These are phyloP conservation scores for Hypsibius dujardini DNA, from an alignment of 1,140 invertebrate genomes.

Conservation along the genomic window DNA sequence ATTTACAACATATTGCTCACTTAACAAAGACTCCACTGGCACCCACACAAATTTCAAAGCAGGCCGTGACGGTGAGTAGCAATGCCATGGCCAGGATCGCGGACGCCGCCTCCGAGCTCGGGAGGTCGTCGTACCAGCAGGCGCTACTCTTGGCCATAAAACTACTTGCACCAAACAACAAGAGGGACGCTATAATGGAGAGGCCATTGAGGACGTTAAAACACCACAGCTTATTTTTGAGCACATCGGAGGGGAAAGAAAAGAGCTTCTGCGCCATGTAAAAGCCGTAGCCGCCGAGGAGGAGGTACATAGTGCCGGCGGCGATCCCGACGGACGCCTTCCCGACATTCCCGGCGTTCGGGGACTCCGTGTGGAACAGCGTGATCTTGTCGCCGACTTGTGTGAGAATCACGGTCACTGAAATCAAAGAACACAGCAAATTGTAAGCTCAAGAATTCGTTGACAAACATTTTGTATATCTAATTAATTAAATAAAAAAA, in stretches of 20 bases:
- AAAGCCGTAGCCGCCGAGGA: background rate
- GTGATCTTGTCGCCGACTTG: background rate
- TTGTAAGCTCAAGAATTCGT: no score
- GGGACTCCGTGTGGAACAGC: background rate
- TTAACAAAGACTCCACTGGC: slow-evolving; percentile 7
- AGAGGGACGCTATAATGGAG: background rate
- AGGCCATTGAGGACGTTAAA: slow-evolving; percentile 13
- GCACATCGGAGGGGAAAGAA: background rate
- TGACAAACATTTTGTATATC: no score
- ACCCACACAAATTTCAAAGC: slow-evolving; percentile 9
- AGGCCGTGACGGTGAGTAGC: background rate
- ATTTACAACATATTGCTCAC: no score
- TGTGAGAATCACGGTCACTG: background rate
- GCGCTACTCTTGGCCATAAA: slow-evolving; percentile 11
- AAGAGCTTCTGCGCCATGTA: slow-evolving; percentile 13
- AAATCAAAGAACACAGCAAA: no score
- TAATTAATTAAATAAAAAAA: no score
- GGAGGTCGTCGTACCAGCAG: background rate
- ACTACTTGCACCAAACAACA: background rate
- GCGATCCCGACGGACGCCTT: slow-evolving; percentile 1
- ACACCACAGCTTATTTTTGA: background rate
- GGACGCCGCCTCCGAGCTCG: background rate
- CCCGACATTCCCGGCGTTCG: background rate
- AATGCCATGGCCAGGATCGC: background rate
- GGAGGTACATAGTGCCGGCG: background rate